A percentile compares a stretch with the other conserved stretches of the same genome.
These are phyloP conservation scores for Drosophila micromelanica DNA, from an alignment of 1,140 invertebrate genomes.

Conservation along the genomic window DNA sequence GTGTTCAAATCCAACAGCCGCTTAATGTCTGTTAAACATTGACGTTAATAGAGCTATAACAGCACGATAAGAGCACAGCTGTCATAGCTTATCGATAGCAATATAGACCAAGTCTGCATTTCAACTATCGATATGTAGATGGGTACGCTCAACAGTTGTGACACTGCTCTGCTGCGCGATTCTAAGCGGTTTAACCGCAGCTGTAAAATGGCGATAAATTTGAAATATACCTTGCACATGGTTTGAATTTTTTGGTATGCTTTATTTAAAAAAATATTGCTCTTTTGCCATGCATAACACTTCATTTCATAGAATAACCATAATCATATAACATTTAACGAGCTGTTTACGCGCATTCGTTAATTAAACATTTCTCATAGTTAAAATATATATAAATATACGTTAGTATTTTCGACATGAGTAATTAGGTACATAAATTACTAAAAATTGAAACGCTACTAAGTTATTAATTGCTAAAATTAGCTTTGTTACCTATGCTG, in stretches of 20 bases:
- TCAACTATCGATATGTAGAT: constrained; percentile 2
- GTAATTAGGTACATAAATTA: constrained; percentile 40
- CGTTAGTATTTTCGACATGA: constrained; percentile 22
- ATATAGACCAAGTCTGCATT: not conserved
- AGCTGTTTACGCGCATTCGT: constrained; percentile 46
- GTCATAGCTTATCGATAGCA: constrained; percentile 3
- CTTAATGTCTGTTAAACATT: not conserved
- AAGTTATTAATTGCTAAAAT: constrained; percentile 46
- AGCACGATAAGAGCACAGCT: not conserved
- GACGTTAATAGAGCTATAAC: not conserved
- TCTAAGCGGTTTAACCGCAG: not conserved
- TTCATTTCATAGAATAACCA: constrained; percentile 65
- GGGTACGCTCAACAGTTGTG: not conserved
- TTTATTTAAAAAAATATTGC: constrained; percentile 83
- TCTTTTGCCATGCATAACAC: constrained; percentile 74
- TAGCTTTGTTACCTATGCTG: constrained; percentile 41
- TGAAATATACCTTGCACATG: not conserved
- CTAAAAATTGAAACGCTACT: constrained; percentile 49
- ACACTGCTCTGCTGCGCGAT: not conserved
- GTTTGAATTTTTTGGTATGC: constrained; percentile 31
- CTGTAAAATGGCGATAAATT: not conserved
- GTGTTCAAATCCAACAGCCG: constrained; percentile 18
- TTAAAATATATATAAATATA: constrained; percentile 61
- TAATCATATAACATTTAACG: constrained; percentile 71
- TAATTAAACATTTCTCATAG: constrained; percentile 38